A percentile compares a stretch with the other conserved stretches of the same genome.
These are phyloP conservation scores for Athrips mouffetella DNA, from an alignment of 2,888 invertebrate genomes.

Conservation along the genomic window DNA sequence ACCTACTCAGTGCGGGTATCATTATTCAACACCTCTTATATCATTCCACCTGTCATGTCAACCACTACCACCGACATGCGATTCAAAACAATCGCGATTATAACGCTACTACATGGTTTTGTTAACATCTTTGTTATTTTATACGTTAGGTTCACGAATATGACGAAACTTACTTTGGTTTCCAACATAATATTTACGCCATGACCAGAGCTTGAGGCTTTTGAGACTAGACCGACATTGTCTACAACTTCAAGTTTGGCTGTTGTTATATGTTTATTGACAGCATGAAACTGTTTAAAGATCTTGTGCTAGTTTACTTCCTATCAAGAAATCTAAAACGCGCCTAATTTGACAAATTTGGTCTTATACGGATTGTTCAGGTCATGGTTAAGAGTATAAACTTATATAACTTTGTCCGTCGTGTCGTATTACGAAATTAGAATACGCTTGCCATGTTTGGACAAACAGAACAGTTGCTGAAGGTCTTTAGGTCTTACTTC, in stretches of 20 bases:
- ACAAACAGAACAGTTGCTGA: conserved; percentile 11
- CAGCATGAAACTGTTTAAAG: too few species aligned
- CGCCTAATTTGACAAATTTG: conserved; percentile 9
- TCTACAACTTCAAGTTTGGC: too few species aligned
- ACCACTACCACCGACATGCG: conserved; percentile 17
- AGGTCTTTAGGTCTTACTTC: conserved; percentile 3
- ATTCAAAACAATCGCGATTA: conserved; percentile 15
- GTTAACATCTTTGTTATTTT: too few species aligned
- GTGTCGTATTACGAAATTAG: conserved; percentile 15
- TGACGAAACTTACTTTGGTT: too few species aligned
- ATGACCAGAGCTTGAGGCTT: too few species aligned
- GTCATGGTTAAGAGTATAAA: conserved; percentile 14
- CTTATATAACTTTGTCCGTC: conserved; percentile 10
- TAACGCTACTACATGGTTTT: conserved; percentile 3
- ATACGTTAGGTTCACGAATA: too few species aligned
- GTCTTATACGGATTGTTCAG: conserved; percentile 9
- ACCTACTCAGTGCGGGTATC: conserved; percentile 38
- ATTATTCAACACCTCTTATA: conserved; percentile 49
- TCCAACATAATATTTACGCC: too few species aligned
- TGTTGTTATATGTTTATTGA: too few species aligned
- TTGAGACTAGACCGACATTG: too few species aligned
- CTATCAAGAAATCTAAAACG: conserved; percentile 10
- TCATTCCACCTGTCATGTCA: conserved; percentile 38
- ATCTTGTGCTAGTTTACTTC: neutral
- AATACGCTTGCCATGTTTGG: conserved; percentile 14